Evolutionary conservation across 2,888 invertebrate genomes (phyloP), one percentile per base, ranked within the genome.

Genomic region (Orthosia gracilis): DNA sequence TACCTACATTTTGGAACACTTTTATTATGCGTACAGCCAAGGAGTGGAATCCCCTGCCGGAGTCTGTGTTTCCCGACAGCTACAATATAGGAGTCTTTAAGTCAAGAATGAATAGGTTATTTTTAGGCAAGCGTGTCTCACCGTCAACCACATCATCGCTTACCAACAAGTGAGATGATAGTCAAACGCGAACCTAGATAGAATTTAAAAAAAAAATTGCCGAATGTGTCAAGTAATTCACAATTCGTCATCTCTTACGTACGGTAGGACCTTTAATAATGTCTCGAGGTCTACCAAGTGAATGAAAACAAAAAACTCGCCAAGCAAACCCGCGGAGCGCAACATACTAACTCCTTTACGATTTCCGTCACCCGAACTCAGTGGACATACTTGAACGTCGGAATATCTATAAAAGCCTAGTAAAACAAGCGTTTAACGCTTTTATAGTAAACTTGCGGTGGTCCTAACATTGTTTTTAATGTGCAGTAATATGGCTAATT

Each of bases 401-500:
- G 77, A 87, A 91, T 87, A 90, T 90, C 92, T 91, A 93, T 94
- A 92, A 93, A 93, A 91, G 86, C 86, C 90, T 90, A 92, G 92
- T 93, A 91, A 92, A 92, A 86, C 89, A 85, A 84, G 76, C 91
- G 89, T 92, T 93, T 91, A 92, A 90, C 87, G 90, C 86, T 91
- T 94, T 94, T 93, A 94, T 93, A 92, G 92, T 89, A 88, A 89
- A 89, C 90, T 88, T 91, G 92, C 89, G 96, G 96, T 95, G 95
- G 95, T 95, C 94, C 90, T 88, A 92, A 96, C 96, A 95, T 95
- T 96, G 96, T 96, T 93, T 95, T 96, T 96, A 95, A 96, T 95
- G 94, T 93, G 91, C 92, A 90, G 93, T 94, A 94, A 93, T 92
- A 94, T 90, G 93, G 89, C 92, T 91, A 94, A 94, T 96, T 96